phyloP scores from a whole-genome alignment of 2,888 invertebrate species.

The Tenthredo mesomela region DNA sequence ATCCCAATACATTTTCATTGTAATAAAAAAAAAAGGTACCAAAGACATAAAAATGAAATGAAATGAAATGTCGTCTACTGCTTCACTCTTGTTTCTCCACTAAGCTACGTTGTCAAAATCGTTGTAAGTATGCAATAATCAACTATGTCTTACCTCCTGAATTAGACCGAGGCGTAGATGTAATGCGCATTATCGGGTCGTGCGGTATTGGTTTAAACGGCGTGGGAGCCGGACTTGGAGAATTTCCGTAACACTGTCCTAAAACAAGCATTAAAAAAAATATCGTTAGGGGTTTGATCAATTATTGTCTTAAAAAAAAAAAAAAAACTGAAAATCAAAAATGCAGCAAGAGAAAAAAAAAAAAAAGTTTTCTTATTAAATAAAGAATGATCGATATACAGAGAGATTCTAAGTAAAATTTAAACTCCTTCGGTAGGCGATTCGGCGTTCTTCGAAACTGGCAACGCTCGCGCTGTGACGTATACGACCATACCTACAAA shows the following conservation, averaged over 20 bases:
- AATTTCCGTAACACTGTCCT: conserved; percentile 76
- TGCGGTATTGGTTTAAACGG: conserved; percentile 69
- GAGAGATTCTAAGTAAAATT: too few species aligned
- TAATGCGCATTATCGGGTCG: conserved; percentile 71
- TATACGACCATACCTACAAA: too few species aligned
- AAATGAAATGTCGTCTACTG: neutral
- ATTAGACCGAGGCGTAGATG: conserved; percentile 67
- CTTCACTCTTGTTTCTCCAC: neutral
- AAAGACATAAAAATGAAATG: neutral
- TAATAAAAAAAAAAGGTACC: too few species aligned
- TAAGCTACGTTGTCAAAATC: neutral
- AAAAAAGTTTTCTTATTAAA: neutral
- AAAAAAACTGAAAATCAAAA: neutral
- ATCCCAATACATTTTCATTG: too few species aligned
- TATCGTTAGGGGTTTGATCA: neutral
- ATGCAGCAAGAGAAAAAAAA: neutral
- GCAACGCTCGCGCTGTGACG: too few species aligned
- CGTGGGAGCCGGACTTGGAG: conserved; percentile 75
- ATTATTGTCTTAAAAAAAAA: conserved; percentile 70
- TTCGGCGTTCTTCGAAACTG: too few species aligned
- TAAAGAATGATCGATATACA: neutral
- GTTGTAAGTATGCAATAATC: neutral
- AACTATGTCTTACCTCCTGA: conserved; percentile 61
- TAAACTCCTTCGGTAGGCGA: too few species aligned
- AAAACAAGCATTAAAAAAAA: conserved; percentile 9